Conservation (phyloP, 2,888 invertebrate species). For the Galerucella pusilla region DNA sequence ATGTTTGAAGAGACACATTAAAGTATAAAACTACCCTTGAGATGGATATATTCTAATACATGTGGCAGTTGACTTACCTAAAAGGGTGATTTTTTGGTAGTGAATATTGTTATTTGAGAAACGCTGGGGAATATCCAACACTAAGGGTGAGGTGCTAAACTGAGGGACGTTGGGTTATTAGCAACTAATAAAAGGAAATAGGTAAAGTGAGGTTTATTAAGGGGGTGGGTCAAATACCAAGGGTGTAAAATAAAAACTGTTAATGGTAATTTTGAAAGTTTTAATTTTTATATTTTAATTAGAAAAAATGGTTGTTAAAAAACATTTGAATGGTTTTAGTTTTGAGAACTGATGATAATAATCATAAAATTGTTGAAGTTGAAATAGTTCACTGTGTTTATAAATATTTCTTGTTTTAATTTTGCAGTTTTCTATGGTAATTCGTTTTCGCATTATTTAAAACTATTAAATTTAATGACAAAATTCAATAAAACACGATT, state of each 20-base stretch:
- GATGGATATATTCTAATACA: constrained; percentile 63
- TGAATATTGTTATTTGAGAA: constrained; percentile 52
- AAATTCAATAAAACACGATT: neutral
- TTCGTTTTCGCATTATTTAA: constrained; percentile 1
- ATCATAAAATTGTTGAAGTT: neutral
- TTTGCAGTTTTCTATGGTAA: neutral
- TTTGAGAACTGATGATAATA: neutral
- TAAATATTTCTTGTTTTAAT: neutral
- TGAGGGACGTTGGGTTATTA: constrained; percentile 38
- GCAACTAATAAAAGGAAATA: constrained; percentile 34
- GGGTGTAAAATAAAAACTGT: neutral
- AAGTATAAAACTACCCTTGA: constrained; percentile 61
- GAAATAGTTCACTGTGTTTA: neutral
- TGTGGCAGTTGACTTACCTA: constrained; percentile 54
- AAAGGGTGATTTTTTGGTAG: constrained; percentile 56
- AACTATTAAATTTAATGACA: constrained; percentile 4
- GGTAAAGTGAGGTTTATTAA: constrained; percentile 2
- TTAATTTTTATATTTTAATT: neutral
- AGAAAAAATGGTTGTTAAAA: neutral
- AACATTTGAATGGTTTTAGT: neutral
- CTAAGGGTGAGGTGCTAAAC: constrained; percentile 39
- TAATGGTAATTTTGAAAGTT: neutral
- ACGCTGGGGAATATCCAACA: constrained; percentile 35
- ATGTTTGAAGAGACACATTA: constrained; percentile 61
- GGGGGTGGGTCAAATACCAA: neutral